Evolutionary conservation across 2,113 vertebrate genomes (phyloP), one percentile per base, ranked within the genome.

Genomic region (Corapipo altera): DNA sequence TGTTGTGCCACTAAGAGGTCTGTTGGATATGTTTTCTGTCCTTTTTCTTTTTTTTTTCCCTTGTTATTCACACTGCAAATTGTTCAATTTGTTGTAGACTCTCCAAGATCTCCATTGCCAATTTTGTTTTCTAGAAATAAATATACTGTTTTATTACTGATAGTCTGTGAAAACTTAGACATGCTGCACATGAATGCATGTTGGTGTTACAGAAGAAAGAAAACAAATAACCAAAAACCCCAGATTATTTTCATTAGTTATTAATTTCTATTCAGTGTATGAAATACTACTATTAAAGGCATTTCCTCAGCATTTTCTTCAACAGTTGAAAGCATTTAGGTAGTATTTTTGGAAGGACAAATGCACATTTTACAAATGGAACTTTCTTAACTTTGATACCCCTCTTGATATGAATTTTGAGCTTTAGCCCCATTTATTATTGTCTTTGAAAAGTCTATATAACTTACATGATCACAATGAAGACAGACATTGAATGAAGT

Each of bases 41-140:
- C 1, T 21, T 11, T 28, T 15, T 3, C 10, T 21, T 13, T 4
- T 0, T 16, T 5, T 17, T n/a, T 18, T 23, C 1, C 8, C 30
- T 17, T 12, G 2, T 46, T 83, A 83, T 44, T 88, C 43, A 75
- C 26, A 59, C 7, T 70, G 49, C 33, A n/a, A 54, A 59, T 85
- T 82, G 17, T 22, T 62, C 28, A 24, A 54, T 55, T 85, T 82
- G 9, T 24, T 69, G 51, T 51, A 86, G 12, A 41, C 11, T 69
- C 39, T 85, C 26, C 16, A 72, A 67, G 81, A 46, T 44, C 16
- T 84, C 85, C 49, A 37, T 7, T 74, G 72, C 20, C 15, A 89
- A 23, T 70, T 94, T 66, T 77, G 26, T 74, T 39, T 74, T 59
- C 52, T 35, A 89, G 44, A 85, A 89, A 58, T 44, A 83, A 76